These are phyloP conservation scores for Platycnemis pennipes DNA, from an alignment of 2,888 invertebrate species.

Conservation along the genomic window DNA sequence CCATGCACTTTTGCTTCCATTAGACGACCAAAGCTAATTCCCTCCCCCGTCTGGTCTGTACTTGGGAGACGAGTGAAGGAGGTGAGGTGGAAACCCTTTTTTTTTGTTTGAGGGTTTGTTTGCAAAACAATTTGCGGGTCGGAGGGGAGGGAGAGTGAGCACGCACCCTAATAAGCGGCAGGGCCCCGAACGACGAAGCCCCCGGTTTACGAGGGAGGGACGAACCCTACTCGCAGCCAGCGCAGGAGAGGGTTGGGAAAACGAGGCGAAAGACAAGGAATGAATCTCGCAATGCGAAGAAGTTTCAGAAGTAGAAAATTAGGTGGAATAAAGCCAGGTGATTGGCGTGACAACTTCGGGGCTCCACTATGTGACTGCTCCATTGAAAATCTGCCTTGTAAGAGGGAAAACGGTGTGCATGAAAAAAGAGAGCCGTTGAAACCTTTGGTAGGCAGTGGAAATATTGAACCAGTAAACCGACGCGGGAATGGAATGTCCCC, in stretches of 20 bases:
- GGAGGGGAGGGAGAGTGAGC: neutral
- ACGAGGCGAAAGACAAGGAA: neutral
- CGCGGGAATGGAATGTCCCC: too few species aligned
- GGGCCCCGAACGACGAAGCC: neutral
- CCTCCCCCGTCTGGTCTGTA: too few species aligned
- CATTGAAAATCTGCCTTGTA: neutral
- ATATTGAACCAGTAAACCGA: too few species aligned
- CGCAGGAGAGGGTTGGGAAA: neutral
- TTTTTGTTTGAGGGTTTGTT: too few species aligned
- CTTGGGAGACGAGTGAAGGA: too few species aligned
- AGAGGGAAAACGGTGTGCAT: too few species aligned
- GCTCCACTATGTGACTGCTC: neutral
- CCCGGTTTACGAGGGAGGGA: neutral
- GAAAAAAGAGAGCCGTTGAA: too few species aligned
- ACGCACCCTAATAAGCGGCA: neutral
- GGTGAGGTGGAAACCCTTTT: too few species aligned
- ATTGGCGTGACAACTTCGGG: neutral
- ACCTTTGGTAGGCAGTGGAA: too few species aligned
- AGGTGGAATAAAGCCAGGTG: neutral
- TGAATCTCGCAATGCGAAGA: neutral
- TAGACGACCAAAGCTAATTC: too few species aligned
- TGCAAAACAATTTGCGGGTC: too few species aligned
- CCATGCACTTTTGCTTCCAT: too few species aligned
- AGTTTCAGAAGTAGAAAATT: neutral
- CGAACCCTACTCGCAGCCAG: neutral